Evolutionary conservation across 2,888 invertebrate genomes (phyloP), one percentile per base, ranked within the genome.

Genomic region (Diadromus collaris): DNA sequence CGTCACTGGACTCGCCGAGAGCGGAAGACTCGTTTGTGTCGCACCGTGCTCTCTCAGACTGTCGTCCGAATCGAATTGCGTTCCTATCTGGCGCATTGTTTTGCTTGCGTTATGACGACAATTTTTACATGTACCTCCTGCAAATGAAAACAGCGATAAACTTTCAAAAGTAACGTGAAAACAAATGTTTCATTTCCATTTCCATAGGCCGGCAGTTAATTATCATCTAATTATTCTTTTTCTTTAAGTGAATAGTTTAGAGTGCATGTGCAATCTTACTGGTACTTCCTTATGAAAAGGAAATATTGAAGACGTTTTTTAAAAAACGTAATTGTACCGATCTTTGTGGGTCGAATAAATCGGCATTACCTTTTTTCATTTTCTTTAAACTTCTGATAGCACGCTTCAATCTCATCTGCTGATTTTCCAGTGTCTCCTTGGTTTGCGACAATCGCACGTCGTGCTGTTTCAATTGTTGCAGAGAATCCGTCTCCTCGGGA

Each of bases 381-480:
- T 87, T 89, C 82, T 91, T 90, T n/a, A 93, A 81, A 83, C 89
- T 89, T 78, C 89, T 88, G 24, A 92, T 80, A 72, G 86, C 88
- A 71, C 88, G 90, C 86, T 93, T 93, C 38, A 96, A 91, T 82
- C 94, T 93, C 64, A 92, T 91, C 89, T 95, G 95, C 87, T 95
- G 95, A 80, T 92, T 91, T 60, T 93, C 89, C 61, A 95, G 90
- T 81, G 93, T 93, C 63, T 94, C 93, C 81, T 94, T 95, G 69
- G 95, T 91, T 78, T 92, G 91, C 60, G 93, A 92, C 69, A 96
- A 88, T 82, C 94, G 94, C 68, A 94, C 93, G 78, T 94, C 93
- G 85, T 95, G 94, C 75, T 92, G 92, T 82, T 93, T 94, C 16
- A 95, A 93, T 89, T 95, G 95, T 79, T 93, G 93, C 21, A 94